Evolutionary conservation across 2,113 vertebrate species (phyloP).

Genomic region (Origma solitaria): DNA sequence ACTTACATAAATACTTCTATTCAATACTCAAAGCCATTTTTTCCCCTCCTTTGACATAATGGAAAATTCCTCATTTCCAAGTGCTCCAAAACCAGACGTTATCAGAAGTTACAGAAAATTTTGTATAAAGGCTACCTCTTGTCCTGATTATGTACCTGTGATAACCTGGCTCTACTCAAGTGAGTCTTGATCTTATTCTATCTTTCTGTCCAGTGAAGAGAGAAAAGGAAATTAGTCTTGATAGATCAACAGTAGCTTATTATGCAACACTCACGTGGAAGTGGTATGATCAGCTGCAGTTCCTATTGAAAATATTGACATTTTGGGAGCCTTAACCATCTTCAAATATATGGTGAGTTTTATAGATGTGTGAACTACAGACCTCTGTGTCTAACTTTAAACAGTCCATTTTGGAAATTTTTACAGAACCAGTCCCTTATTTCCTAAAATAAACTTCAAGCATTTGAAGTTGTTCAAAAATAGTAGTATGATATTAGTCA

Average conservation of each 20-base stretch:
- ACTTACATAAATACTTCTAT: not conserved
- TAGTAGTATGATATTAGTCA: not conserved
- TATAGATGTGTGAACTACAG: not conserved
- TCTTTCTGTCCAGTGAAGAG: not conserved
- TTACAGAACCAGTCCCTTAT: not conserved
- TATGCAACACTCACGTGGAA: not conserved
- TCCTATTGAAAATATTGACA: not conserved
- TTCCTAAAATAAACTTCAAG: conserved; percentile 6
- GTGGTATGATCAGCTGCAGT: not conserved
- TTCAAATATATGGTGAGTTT: not conserved
- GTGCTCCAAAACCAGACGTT: not conserved
- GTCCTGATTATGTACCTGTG: not conserved
- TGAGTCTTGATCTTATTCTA: not conserved
- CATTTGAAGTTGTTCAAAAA: not conserved
- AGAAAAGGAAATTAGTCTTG: not conserved
- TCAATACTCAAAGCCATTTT: not conserved
- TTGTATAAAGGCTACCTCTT: accelerated
- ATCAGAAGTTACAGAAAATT: not conserved
- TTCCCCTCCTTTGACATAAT: not conserved
- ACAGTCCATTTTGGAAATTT: not conserved
- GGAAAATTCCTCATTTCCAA: not conserved
- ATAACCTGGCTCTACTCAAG: not conserved
- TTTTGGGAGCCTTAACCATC: not conserved
- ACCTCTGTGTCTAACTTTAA: not conserved
- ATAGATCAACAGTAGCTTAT: not conserved